Conservation (phyloP, 35 echinoderm and acorn worm genomes). For the Ptychodera flava region DNA sequence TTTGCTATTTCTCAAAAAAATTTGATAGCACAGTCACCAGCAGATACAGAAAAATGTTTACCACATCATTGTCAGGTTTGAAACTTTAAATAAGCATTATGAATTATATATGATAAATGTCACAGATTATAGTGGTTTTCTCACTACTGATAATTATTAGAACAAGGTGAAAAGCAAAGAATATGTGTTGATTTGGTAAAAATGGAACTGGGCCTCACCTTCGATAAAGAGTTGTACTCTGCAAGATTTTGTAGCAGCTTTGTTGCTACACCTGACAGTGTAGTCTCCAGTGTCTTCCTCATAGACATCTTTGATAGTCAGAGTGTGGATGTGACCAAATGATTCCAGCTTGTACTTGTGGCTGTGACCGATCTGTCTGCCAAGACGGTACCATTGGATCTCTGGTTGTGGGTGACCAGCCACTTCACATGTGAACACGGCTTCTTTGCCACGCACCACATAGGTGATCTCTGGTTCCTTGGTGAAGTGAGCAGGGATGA, state of each 20-base stretch:
- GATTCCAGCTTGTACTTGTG: conserved; percentile 67
- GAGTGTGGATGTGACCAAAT: conserved; percentile 57
- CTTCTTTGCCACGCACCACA: conserved; percentile 53
- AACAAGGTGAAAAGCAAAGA: too few relatives aligned
- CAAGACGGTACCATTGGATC: conserved; percentile 79
- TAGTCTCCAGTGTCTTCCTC: conserved; percentile 81
- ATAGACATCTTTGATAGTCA: conserved; percentile 80
- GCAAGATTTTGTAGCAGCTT: conserved; percentile 56
- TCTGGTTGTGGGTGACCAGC: conserved; percentile 80
- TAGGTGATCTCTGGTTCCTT: conserved; percentile 40
- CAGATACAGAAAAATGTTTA: too few relatives aligned
- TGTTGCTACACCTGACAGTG: conserved; percentile 70
- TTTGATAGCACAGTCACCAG: too few relatives aligned
- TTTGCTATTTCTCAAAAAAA: too few relatives aligned
- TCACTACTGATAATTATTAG: too few relatives aligned
- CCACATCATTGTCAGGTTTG: too few relatives aligned
- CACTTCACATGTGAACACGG: conserved; percentile 61
- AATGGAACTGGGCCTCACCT: too few relatives aligned
- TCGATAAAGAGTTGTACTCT: conserved; percentile 43
- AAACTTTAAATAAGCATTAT: too few relatives aligned
- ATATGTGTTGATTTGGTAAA: too few relatives aligned
- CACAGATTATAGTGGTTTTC: too few relatives aligned
- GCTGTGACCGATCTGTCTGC: conserved; percentile 62
- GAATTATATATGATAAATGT: too few relatives aligned
- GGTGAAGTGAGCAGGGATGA: conserved; percentile 27